phyloP scores from a whole-genome alignment of 2,888 invertebrate species.

The Drosophila neotestacea region DNA sequence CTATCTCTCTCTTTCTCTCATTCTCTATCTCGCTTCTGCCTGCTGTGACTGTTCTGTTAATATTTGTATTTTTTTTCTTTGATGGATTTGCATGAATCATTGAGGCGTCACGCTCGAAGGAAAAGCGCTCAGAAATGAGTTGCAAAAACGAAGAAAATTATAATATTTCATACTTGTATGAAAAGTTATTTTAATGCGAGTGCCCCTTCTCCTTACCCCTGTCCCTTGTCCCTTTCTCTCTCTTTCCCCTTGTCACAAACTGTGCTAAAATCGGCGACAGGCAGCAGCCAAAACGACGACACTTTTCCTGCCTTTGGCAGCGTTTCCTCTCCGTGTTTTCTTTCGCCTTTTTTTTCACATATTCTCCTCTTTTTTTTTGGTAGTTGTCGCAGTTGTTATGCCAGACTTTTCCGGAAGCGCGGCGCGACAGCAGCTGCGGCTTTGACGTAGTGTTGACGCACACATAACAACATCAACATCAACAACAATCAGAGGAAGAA shows the following conservation, averaged over 20 bases:
- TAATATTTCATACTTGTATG: constrained; percentile 62
- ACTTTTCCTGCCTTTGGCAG: constrained; percentile 74
- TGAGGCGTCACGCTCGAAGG: constrained; percentile 79
- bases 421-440: constrained; percentile 78
- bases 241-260: background rate
- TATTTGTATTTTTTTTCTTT: constrained; percentile 37
- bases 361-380: constrained; percentile 31
- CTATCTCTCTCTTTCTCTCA: background rate
- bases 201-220: constrained; percentile 28
- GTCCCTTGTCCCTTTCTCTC: background rate
- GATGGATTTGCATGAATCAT: constrained; percentile 83
- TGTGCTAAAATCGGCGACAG: constrained; percentile 65
- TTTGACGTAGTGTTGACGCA: constrained; percentile 79
- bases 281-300: constrained; percentile 67
- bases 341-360: constrained; percentile 27
- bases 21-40: constrained; percentile 1
- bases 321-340: constrained; percentile 69
- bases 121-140: constrained; percentile 67
- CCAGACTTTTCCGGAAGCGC: constrained; percentile 82
- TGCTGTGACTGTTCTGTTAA: background rate
- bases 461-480: constrained; percentile 31
- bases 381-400: constrained; percentile 63
- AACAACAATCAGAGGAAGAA: constrained; percentile 5
- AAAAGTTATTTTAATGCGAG: constrained; percentile 75
- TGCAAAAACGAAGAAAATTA: constrained; percentile 50